These are phyloP conservation scores for Pagetopsis macropterus DNA, from an alignment of 2,797 vertebrate species.

Conservation along the genomic window DNA sequence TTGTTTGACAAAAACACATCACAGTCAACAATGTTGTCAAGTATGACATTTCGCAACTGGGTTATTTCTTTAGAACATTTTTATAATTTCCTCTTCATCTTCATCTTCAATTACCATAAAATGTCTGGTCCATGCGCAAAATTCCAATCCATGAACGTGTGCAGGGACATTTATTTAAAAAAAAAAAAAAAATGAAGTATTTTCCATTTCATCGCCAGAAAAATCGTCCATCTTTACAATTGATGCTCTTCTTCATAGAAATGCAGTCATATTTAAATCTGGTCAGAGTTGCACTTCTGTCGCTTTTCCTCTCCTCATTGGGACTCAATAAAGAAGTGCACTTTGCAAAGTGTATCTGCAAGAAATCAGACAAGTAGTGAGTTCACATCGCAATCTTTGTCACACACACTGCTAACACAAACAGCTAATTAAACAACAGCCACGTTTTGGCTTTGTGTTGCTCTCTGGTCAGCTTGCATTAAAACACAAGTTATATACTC, in stretches of 20 bases:
- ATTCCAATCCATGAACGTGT: neutral
- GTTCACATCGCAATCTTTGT: neutral
- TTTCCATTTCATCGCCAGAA: neutral
- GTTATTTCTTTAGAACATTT: too few species aligned
- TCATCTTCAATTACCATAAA: neutral
- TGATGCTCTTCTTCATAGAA: neutral
- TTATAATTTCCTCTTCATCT: neutral
- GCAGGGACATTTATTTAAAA: rapidly evolving
- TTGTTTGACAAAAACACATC: neutral
- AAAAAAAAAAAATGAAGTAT: neutral
- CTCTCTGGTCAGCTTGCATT: neutral
- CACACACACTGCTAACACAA: neutral
- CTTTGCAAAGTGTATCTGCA: constrained; percentile 79
- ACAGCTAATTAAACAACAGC: neutral
- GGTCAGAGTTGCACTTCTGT: neutral
- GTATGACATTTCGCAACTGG: too few species aligned
- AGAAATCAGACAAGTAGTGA: constrained; percentile 34
- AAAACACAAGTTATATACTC: too few species aligned
- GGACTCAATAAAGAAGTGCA: constrained; percentile 77
- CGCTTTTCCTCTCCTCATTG: constrained; percentile 50
- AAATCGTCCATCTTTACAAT: neutral
- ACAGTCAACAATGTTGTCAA: neutral
- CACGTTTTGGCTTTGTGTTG: neutral
- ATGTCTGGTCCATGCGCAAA: neutral
- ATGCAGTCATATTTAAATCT: neutral